A percentile compares a stretch with the other conserved stretches of the same genome.
phyloP scores from a whole-genome alignment of 2,797 vertebrate species.

The Crenichthys baileyi region DNA sequence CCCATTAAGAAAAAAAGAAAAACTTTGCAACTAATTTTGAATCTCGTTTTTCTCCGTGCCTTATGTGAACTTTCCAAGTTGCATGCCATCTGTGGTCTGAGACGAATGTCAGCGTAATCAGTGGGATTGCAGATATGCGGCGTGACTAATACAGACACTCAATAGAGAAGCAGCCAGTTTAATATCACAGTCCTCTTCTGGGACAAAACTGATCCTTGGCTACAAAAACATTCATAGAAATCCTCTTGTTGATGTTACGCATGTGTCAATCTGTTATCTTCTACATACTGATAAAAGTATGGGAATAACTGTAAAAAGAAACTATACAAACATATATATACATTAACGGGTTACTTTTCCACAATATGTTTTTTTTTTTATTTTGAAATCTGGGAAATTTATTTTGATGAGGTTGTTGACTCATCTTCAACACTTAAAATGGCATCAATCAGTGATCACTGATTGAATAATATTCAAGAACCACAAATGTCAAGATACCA shows the following conservation, averaged over 20 bases:
- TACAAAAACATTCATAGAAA: slow-evolving; percentile 1
- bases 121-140: background rate
- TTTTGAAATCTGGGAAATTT: slow-evolving; percentile 17
- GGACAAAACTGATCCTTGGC: background rate
- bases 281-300: background rate
- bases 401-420: slow-evolving; percentile 55
- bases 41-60: background rate
- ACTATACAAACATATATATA: background rate
- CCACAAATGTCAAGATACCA: slow-evolving; percentile 19
- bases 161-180: slow-evolving; percentile 14
- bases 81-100: slow-evolving; percentile 6
- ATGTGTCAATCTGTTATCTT: background rate
- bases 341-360: slow-evolving; percentile 29
- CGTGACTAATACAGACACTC: slow-evolving; percentile 8
- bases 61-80: slow-evolving; percentile 1
- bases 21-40: background rate
- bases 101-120: background rate
- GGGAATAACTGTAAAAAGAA: background rate
- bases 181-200: background rate
- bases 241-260: too few species aligned
- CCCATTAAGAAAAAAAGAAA: background rate
- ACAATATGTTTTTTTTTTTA: slow-evolving; percentile 42
- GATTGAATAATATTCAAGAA: slow-evolving; percentile 48
- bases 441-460: slow-evolving; percentile 60
- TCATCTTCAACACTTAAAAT: slow-evolving; percentile 39